Percentiles rank a stretch among this genome's conserved stretches.
Conservation (phyloP, 2,888 invertebrate species). For the Cheilosia scutellata region DNA sequence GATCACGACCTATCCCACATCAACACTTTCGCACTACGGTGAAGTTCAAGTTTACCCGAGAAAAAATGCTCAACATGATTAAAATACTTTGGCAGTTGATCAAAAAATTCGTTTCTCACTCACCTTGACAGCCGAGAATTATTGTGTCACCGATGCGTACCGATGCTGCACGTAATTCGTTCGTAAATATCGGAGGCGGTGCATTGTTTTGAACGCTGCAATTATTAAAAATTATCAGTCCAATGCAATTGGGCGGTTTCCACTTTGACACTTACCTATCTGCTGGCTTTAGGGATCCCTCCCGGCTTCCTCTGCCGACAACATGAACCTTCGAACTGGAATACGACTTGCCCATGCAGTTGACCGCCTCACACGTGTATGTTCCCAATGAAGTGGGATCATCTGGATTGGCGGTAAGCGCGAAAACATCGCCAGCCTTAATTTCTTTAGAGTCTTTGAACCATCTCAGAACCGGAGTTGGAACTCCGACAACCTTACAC, state of each 20-base stretch:
- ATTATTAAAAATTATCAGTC: slow-evolving; percentile 10
- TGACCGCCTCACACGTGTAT: slow-evolving; percentile 94
- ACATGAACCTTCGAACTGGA: slow-evolving; percentile 94
- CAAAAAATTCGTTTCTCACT: slow-evolving; percentile 78
- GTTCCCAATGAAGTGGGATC: slow-evolving; percentile 94
- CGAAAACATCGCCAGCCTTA: slow-evolving; percentile 95
- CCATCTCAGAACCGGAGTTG: slow-evolving; percentile 91
- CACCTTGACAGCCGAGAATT: slow-evolving; percentile 90
- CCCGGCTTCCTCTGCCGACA: slow-evolving; percentile 89
- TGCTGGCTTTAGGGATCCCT: slow-evolving; percentile 88
- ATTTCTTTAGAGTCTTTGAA: slow-evolving; percentile 94
- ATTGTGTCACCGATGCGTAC: slow-evolving; percentile 92
- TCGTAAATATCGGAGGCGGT: slow-evolving; percentile 91
- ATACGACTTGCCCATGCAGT: slow-evolving; percentile 94
- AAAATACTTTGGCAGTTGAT: slow-evolving; percentile 78
- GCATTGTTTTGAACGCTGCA: slow-evolving; percentile 80
- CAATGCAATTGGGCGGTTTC: not conserved
- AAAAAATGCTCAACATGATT: slow-evolving; percentile 52
- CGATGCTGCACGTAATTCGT: slow-evolving; percentile 90
- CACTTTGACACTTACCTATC: slow-evolving; percentile 85
- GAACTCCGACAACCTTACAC: slow-evolving; percentile 96
- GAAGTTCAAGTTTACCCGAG: slow-evolving; percentile 68
- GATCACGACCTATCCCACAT: slow-evolving; percentile 71
- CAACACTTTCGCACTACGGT: slow-evolving; percentile 50
- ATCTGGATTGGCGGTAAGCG: slow-evolving; percentile 92